These are phyloP conservation scores for Sylvietta virens DNA, from an alignment of 2,113 vertebrate species.

Conservation along the genomic window DNA sequence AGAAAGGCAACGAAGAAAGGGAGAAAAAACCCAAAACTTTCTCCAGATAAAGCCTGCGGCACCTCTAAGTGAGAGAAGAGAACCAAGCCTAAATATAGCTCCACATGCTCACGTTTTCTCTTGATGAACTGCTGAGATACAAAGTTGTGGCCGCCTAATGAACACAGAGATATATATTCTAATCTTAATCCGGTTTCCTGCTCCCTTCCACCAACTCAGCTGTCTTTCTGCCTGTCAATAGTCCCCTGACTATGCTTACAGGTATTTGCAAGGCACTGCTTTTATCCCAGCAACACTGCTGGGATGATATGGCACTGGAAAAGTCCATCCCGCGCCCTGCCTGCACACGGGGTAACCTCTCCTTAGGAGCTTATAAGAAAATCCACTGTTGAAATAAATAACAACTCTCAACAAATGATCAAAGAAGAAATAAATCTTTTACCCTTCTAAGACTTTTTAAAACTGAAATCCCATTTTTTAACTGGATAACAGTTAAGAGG, in stretches of 20 bases:
- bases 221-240: not conserved
- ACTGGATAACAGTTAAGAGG: conserved; percentile 70
- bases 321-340: conserved; percentile 45
- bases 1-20: not conserved
- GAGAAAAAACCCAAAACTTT: not conserved
- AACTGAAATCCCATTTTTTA: conserved; percentile 72
- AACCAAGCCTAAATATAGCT: conserved; percentile 25
- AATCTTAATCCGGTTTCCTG: conserved; percentile 1
- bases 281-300: conserved; percentile 32
- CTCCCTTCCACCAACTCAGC: conserved; percentile 11
- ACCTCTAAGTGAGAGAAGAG: not conserved
- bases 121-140: not conserved
- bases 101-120: not conserved
- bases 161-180: not conserved
- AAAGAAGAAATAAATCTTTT: conserved; percentile 80
- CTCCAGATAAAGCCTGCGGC: conserved; percentile 3
- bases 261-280: conserved; percentile 60
- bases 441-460: conserved; percentile 72
- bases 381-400: conserved; percentile 74
- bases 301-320: conserved; percentile 37
- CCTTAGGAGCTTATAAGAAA: conserved; percentile 66
- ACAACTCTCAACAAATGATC: conserved; percentile 75
- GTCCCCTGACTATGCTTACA: not conserved
- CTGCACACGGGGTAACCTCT: conserved; percentile 50
- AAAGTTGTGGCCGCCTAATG: conserved; percentile 25